Evolutionary conservation across 2,888 invertebrate species (phyloP), one percentile per base, ranked within the genome.

Genomic region (Saturnia japonica): DNA sequence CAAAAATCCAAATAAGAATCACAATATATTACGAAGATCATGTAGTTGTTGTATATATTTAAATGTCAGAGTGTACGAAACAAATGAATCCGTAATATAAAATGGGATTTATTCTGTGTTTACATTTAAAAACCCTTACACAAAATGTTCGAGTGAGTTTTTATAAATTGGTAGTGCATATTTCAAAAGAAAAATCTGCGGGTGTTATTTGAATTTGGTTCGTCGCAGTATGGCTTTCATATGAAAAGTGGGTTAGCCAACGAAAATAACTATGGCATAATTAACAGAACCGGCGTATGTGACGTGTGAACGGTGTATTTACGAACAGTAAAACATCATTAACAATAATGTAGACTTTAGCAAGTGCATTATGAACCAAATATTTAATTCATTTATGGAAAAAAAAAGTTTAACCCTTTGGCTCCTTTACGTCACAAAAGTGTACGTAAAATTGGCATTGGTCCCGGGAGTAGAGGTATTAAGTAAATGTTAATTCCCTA

Each of bases 1-100:
- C 94, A 73, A 96, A 95, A 88, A 91, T 95, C 74, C 95, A 96
- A 84, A 95, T 96, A 85, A 94, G 96, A 78, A 95, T 96, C 78
- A 96, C 96, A 19, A 95, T 96, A 78, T 96, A 95, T 88, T 95
- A 96, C 87, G 95, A 95, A 80, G 94, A 96, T 82, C 95, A 95
- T 81, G 94, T 95, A 71, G 94, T 96, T 77, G 95, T 96, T 69
- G 94, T 96, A 85, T 95, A 96, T 91, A 95, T 96, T 81, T 95
- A 78, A 81, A 71, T 72, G 82, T 88, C 73, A 76, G 74, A 76
- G 72, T 77, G 75, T 78, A 75, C 76, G 19, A n/a, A 72, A 68
- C 40, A 43, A 68, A 62, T 40, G 57, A 69, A 42, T 54, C 54
- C 69, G 28, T 51, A 73, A 76, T 75, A 75, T 74, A 75, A 72